These are phyloP conservation scores for Meleagris gallopavo DNA, from an alignment of 2,113 vertebrate species.

Conservation along the genomic window DNA sequence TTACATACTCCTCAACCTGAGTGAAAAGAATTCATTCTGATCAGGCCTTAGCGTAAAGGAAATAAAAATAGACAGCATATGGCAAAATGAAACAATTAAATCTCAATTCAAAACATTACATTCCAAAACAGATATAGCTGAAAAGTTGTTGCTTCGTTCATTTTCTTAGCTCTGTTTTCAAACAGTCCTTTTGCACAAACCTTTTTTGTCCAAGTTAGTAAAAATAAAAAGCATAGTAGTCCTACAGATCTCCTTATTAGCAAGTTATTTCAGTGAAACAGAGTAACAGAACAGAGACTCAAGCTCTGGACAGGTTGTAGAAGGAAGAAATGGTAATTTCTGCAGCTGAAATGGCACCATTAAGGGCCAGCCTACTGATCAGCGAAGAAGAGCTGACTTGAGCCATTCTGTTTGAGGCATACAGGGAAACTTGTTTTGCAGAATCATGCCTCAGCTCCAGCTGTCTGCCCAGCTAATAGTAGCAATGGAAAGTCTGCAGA, in stretches of 20 bases:
- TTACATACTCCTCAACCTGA: constrained; percentile 95
- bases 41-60: neutral
- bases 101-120: neutral
- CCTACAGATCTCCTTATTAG: neutral
- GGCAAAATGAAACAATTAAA: neutral
- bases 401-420: neutral
- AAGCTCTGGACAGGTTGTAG: neutral
- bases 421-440: neutral
- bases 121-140: neutral
- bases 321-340: neutral
- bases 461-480: neutral
- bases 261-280: neutral
- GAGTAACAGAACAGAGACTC: neutral
- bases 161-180: neutral
- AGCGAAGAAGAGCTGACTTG: neutral
- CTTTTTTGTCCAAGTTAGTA: neutral
- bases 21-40: constrained; percentile 32
- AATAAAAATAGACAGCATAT: neutral
- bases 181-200: neutral
- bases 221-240: neutral
- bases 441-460: neutral
- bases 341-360: neutral
- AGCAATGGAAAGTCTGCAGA: neutral
- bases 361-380: neutral
- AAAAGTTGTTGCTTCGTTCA: neutral